A percentile compares a stretch with the other conserved stretches of the same genome.
Conservation (phyloP, 2,113 vertebrate genomes). For the Athene cunicularia region DNA sequence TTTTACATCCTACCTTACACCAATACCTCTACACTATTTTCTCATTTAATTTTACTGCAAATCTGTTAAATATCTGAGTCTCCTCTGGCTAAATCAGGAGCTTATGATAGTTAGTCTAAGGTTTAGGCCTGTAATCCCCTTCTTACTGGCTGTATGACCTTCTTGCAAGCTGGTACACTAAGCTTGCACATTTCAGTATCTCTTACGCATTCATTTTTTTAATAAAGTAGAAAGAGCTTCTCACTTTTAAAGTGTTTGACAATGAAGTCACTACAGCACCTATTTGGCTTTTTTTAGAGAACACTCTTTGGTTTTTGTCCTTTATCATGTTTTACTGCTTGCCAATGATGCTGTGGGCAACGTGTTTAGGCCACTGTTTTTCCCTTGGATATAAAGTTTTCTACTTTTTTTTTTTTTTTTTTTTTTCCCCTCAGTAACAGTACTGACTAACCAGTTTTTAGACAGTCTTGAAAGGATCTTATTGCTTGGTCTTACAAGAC, state of each 20-base stretch:
- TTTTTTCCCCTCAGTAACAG: neutral
- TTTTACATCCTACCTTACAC: neutral
- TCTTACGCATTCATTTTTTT: conserved; percentile 11
- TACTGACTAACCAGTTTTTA: neutral
- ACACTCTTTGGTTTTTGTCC: neutral
- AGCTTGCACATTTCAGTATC: neutral
- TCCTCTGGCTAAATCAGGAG: conserved; percentile 20
- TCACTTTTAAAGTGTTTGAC: neutral
- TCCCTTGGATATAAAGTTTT: neutral
- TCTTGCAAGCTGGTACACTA: conserved; percentile 11
- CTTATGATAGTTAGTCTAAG: conserved; percentile 56
- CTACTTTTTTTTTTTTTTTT: neutral
- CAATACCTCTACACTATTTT: neutral
- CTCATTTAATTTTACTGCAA: conserved; percentile 47
- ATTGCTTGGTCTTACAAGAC: neutral
- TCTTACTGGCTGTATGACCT: conserved; percentile 42
- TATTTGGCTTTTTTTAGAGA: neutral
- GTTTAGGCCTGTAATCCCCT: conserved; percentile 59
- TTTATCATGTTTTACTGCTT: neutral
- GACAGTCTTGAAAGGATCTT: neutral
- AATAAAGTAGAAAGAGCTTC: neutral
- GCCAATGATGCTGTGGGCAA: neutral
- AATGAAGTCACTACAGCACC: neutral
- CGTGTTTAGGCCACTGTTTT: neutral
- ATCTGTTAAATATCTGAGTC: conserved; percentile 54